Percentiles rank a stretch among this genome's conserved stretches.
Evolutionary conservation across 2,797 vertebrate genomes (phyloP).

Genomic region (Peromyscus nudipes): DNA sequence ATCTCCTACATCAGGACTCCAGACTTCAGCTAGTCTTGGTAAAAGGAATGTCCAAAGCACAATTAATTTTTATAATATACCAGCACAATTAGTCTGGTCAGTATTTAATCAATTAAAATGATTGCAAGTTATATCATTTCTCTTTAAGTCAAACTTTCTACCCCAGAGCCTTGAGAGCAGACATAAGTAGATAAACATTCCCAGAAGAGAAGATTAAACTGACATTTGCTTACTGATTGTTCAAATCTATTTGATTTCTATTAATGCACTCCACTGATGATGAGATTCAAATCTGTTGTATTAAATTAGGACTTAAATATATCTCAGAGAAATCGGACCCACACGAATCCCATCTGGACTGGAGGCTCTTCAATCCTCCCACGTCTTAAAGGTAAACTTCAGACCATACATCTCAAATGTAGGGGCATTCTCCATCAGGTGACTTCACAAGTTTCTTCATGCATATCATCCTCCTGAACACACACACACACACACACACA

Average conservation of each 20-base stretch:
- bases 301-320: slow-evolving; percentile 69
- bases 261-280: slow-evolving; percentile 65
- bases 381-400: slow-evolving; percentile 26
- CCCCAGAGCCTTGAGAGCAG: neutral
- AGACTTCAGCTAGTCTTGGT: slow-evolving; percentile 18
- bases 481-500: neutral
- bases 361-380: slow-evolving; percentile 43
- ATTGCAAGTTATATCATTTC: neutral
- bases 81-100: slow-evolving; percentile 48
- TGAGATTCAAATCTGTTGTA: slow-evolving; percentile 69
- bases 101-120: slow-evolving; percentile 45
- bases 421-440: neutral
- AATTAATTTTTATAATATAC: slow-evolving; percentile 53
- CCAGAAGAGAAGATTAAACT: slow-evolving; percentile 58
- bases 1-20: slow-evolving; percentile 23
- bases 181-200: slow-evolving; percentile 28
- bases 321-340: slow-evolving; percentile 32
- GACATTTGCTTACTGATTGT: slow-evolving; percentile 64
- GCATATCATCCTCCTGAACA: neutral
- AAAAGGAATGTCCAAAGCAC: slow-evolving; percentile 24
- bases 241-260: slow-evolving; percentile 80
- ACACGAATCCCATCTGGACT: slow-evolving; percentile 54
- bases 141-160: slow-evolving; percentile 48
- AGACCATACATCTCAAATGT: slow-evolving; percentile 3
- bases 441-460: neutral